A percentile compares a stretch with the other conserved stretches of the same genome.
phyloP scores from a whole-genome alignment of 1,140 invertebrate genomes.

The Zaprionus camerounensis region DNA sequence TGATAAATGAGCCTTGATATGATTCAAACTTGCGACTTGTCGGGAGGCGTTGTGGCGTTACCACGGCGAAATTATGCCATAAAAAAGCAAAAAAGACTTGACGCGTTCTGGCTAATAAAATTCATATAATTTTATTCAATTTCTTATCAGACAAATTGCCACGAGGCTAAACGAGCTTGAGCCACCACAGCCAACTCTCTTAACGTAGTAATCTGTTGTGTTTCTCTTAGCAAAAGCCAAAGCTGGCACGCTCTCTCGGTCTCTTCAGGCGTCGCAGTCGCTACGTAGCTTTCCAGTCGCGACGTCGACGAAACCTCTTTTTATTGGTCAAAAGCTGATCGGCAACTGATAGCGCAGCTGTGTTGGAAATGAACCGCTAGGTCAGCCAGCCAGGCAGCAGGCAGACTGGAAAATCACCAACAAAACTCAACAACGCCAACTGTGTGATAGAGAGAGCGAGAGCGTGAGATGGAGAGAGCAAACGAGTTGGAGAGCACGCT shows the following conservation, averaged over 20 bases:
- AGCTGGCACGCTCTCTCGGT: neutral
- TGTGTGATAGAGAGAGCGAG: constrained; percentile 24
- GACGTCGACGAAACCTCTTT: constrained; percentile 63
- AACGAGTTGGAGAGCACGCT: neutral
- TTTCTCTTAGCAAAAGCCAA: constrained; percentile 43
- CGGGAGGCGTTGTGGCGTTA: constrained; percentile 37
- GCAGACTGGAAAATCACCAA: constrained; percentile 62
- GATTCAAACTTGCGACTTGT: constrained; percentile 27
- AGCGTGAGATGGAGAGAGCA: constrained; percentile 5
- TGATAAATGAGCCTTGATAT: constrained; percentile 77
- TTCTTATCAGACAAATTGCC: constrained; percentile 73
- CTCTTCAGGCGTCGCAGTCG: constrained; percentile 7
- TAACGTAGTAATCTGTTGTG: constrained; percentile 27
- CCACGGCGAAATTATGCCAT: constrained; percentile 60
- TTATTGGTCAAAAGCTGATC: constrained; percentile 83
- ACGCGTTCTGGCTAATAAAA: constrained; percentile 60
- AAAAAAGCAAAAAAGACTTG: constrained; percentile 49
- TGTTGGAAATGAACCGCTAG: constrained; percentile 79
- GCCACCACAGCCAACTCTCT: constrained; percentile 49
- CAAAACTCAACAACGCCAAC: constrained; percentile 49
- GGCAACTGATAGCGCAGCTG: constrained; percentile 77
- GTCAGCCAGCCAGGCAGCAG: constrained; percentile 41
- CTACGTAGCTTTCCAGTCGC: constrained; percentile 56
- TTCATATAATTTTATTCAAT: constrained; percentile 81
- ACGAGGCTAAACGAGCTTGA: constrained; percentile 49